A percentile compares a stretch with the other conserved stretches of the same genome.
Evolutionary conservation across 1,140 invertebrate genomes (phyloP).

Genomic region (Psilanteris sp.): DNA sequence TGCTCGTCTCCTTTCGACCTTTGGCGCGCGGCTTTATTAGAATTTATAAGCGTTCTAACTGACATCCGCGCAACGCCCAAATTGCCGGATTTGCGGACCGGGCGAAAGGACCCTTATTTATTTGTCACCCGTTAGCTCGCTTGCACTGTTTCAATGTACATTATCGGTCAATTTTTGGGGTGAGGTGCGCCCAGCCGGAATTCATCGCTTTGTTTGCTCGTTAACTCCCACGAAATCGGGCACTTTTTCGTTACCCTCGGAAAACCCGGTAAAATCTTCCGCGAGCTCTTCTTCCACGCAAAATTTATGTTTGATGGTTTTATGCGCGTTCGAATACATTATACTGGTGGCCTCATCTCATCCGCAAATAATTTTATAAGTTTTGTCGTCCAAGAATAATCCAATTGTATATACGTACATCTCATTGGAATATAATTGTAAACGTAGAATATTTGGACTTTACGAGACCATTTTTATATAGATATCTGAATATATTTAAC

Average conservation of each 20-base stretch:
- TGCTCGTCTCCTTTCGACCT: constrained; percentile 34
- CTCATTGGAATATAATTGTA: no score
- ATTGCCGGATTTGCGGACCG: constrained; percentile 58
- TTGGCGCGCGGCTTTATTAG: constrained; percentile 64
- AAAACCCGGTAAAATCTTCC: constrained; percentile 2
- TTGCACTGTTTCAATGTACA: constrained; percentile 53
- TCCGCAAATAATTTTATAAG: constrained; percentile 17
- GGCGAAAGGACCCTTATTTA: constrained; percentile 62
- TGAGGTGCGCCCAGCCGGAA: constrained; percentile 67
- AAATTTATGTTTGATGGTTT: constrained; percentile 33
- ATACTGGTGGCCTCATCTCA: neutral
- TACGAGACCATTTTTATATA: no score
- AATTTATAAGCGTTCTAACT: constrained; percentile 68
- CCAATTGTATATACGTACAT: no score
- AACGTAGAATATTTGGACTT: no score
- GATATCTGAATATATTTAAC: no score
- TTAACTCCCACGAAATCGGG: constrained; percentile 59
- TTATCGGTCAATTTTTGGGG: constrained; percentile 72
- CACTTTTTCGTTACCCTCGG: constrained; percentile 53
- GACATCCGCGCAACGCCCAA: constrained; percentile 70
- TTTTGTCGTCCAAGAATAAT: no score
- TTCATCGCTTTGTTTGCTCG: constrained; percentile 75
- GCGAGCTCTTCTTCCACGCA: neutral
- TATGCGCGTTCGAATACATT: constrained; percentile 10
- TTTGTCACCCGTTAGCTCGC: constrained; percentile 60